Conservation (phyloP, 2,113 vertebrate species). For the Ahaetulla prasina region DNA sequence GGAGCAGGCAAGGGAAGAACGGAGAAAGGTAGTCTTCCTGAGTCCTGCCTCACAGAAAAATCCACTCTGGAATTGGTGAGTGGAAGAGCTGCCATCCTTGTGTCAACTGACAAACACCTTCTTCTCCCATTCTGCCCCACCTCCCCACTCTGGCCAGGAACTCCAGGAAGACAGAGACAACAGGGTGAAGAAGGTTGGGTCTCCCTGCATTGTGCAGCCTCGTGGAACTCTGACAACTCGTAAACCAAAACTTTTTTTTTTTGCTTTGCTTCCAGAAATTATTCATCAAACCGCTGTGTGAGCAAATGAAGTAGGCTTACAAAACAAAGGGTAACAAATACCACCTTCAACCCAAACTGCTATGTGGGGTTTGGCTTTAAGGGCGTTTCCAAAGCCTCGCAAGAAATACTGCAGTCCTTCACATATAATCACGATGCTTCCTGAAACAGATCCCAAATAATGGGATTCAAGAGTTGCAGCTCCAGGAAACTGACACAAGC, state of each 20-base stretch:
- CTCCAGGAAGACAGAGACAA: neutral
- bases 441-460: neutral
- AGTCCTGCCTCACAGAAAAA: neutral
- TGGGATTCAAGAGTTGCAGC: neutral
- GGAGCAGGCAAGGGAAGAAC: neutral
- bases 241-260: neutral
- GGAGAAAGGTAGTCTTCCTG: neutral
- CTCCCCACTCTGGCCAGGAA: neutral
- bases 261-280: neutral
- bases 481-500: neutral
- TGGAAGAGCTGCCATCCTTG: neutral
- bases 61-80: neutral
- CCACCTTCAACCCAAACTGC: neutral
- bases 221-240: conserved; percentile 22
- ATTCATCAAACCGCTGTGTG: neutral
- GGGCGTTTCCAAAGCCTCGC: neutral
- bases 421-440: neutral
- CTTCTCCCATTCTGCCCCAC: neutral
- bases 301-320: neutral
- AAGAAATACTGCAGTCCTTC: neutral
- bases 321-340: too few species aligned
- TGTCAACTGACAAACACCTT: neutral
- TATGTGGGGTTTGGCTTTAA: neutral
- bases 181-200: neutral
- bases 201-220: neutral